Base-by-base conservation (phyloP, 1,140 invertebrate species). In the Bombus vancouverensis region DNA sequence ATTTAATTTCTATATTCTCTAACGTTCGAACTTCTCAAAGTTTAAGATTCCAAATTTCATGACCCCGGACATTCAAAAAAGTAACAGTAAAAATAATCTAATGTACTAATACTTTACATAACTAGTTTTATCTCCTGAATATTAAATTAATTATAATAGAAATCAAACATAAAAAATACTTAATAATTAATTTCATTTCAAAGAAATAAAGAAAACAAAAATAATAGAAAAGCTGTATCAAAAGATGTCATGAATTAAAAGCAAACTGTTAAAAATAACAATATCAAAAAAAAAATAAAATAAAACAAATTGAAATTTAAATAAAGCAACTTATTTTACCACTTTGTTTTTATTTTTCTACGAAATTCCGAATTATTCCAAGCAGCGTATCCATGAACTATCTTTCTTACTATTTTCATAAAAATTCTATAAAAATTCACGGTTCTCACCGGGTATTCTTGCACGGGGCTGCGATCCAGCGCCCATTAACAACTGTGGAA, bases 401-500 rank as follows among this genome's bases (percentile, higher is more conserved):
- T 68, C 18, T 37, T 25, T 68, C 10, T 13, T 32, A 1, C 6
- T 6, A 18, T 22, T 66, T 65, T n/a, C 15, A 39, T 65, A 25
- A 44, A 66, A 47, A 37, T 47, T 34, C 68, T 1, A 4, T 28
- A 22, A 15, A 62, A 78, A 62, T 18, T 62, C 15, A 28, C 47
- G 37, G 28, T 59, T 93, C 92, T 93, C 90, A 96, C 95, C 95
- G 84, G 95, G 93, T 88, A 96, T 92, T 91, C 95, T 93, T 39
- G 95, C 93, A 57, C 92, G 94, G 72, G 95, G 95, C 92, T 97
- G 96, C 87, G 97, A 96, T 92, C 97, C 96, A 92, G 96, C 96
- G 90, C 96, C 96, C 93, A 97, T 96, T 83, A 97, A 95, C 91
- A 97, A 96, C 92, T 96, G 96, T 53, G 96, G 96, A 83, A 96